These are phyloP conservation scores for Menidia beryllina DNA, from an alignment of 2,113 vertebrate species.

Conservation along the genomic window DNA sequence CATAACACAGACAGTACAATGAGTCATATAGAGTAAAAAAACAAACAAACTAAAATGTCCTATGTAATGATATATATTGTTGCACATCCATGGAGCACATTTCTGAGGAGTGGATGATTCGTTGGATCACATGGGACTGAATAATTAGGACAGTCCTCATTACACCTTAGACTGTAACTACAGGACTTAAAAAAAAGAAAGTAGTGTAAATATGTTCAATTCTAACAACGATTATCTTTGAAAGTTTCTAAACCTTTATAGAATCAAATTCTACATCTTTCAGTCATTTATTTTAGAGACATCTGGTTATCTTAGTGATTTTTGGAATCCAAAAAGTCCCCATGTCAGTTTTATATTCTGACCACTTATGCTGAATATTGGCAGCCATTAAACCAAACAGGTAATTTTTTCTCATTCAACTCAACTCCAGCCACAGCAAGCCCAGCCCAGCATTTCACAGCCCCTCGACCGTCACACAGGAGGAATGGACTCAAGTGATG, in stretches of 20 bases:
- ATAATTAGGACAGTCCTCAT: conserved; percentile 30
- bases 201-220: too few relatives aligned
- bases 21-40: conserved; percentile 6
- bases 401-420: neutral
- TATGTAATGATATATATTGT: conserved; percentile 1
- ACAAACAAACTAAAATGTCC: too few relatives aligned
- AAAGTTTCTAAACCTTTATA: too few relatives aligned
- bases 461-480: too few relatives aligned
- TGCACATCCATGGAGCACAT: neutral
- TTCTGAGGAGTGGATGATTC: conserved; percentile 15
- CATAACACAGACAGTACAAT: neutral
- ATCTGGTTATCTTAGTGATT: too few relatives aligned
- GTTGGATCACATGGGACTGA: conserved; percentile 5
- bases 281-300: too few relatives aligned
- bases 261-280: too few relatives aligned
- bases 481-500: too few relatives aligned
- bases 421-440: neutral
- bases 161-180: conserved; percentile 3
- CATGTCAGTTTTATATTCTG: neutral
- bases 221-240: too few relatives aligned
- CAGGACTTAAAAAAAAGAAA: too few relatives aligned
- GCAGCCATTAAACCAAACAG: too few relatives aligned
- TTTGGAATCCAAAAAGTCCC: neutral
- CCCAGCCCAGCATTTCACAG: too few relatives aligned
- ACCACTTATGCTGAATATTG: neutral